Conservation (phyloP, 2,797 vertebrate species). For the Chrosomus eos region DNA sequence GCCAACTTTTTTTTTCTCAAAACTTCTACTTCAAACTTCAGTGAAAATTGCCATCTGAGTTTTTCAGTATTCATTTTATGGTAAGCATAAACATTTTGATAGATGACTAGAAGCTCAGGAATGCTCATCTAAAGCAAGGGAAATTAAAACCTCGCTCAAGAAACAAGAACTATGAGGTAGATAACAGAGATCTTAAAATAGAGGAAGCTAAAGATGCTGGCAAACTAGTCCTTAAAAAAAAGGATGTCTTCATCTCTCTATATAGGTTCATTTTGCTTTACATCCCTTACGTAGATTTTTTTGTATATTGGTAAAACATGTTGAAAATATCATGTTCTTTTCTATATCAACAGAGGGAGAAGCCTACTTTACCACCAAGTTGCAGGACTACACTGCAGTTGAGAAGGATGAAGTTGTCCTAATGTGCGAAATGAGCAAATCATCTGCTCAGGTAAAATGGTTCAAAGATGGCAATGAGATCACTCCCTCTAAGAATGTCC, state of each 20-base stretch:
- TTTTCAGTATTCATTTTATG: background rate
- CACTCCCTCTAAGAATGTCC: conserved; percentile 88
- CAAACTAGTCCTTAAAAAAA: background rate
- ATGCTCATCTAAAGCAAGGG: background rate
- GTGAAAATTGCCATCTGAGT: background rate
- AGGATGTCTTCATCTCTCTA: no score
- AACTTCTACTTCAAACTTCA: background rate
- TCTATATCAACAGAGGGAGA: conserved; percentile 87
- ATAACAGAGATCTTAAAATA: background rate
- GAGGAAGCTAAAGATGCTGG: background rate
- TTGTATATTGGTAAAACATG: background rate
- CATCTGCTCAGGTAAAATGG: conserved; percentile 92
- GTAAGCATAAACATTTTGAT: background rate
- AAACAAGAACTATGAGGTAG: background rate
- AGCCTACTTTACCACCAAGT: conserved; percentile 92
- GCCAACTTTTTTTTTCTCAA: background rate
- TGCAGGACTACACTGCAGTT: conserved; percentile 94
- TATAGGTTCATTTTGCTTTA: background rate
- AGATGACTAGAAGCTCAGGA: background rate
- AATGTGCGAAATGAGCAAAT: conserved; percentile 94
- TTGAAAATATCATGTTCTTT: background rate
- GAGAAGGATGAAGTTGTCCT: conserved; percentile 93
- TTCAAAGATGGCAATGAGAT: conserved; percentile 93
- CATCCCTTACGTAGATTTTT: background rate
- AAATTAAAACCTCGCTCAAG: background rate